A percentile compares a stretch with the other conserved stretches of the same genome.
phyloP scores from a whole-genome alignment of 2,888 invertebrate genomes.

The Hylaea fasciaria region DNA sequence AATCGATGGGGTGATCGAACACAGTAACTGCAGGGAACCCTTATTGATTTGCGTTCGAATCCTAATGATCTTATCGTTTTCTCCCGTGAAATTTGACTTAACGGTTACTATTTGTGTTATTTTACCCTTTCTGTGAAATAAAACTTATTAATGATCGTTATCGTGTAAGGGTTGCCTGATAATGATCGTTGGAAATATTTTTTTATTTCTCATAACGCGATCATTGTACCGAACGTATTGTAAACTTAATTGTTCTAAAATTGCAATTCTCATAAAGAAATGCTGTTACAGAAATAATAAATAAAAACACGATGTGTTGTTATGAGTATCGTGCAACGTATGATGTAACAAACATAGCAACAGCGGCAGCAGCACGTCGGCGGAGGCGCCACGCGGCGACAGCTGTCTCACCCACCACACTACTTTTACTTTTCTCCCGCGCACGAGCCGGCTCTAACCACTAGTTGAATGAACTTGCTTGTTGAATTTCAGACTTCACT shows the following conservation, averaged over 20 bases:
- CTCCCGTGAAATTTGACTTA: slow-evolving; percentile 60
- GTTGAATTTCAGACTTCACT: slow-evolving; percentile 31
- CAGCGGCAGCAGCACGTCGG: slow-evolving; percentile 24
- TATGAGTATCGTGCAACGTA: slow-evolving; percentile 34
- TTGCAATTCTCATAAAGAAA: too few relatives aligned
- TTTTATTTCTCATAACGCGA: too few relatives aligned
- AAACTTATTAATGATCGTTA: slow-evolving; percentile 36
- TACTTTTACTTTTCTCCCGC: slow-evolving; percentile 81
- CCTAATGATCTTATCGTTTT: slow-evolving; percentile 78
- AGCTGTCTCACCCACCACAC: slow-evolving; percentile 58
- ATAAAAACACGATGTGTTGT: slow-evolving; percentile 6
- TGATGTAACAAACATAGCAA: slow-evolving; percentile 54
- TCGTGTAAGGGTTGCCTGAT: slow-evolving; percentile 23
- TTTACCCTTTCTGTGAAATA: slow-evolving; percentile 44
- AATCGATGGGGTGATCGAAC: slow-evolving; percentile 57
- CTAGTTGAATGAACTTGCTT: slow-evolving; percentile 42
- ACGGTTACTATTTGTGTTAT: slow-evolving; percentile 67
- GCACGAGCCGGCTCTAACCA: slow-evolving; percentile 44
- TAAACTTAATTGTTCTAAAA: too few relatives aligned
- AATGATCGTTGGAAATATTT: slow-evolving; percentile 13
- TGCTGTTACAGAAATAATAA: neutral
- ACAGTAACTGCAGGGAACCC: slow-evolving; percentile 62
- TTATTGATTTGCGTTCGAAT: slow-evolving; percentile 65
- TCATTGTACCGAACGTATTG: too few relatives aligned
- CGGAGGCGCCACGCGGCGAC: slow-evolving; percentile 51